A percentile compares a stretch with the other conserved stretches of the same genome.
Evolutionary conservation across 37 sponge, comb jelly and placozoan species (phyloP).

Genomic region (Geodia barretti): DNA sequence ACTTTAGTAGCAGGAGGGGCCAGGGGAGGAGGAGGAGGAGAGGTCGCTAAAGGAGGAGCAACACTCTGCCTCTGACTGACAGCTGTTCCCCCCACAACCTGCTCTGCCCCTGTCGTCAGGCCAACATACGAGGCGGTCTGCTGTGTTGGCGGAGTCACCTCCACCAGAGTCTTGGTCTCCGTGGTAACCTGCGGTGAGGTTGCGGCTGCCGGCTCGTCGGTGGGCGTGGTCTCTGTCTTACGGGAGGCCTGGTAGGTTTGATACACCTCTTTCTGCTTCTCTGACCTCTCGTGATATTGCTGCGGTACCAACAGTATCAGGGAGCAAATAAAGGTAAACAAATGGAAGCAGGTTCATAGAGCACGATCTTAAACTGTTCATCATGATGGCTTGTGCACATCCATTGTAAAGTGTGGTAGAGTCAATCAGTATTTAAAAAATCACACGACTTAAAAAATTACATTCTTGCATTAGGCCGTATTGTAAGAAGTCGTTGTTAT

Average conservation of each 20-base stretch:
- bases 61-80: too few relatives aligned
- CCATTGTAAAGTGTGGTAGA: too few relatives aligned
- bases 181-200: neutral
- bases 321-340: neutral
- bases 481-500: too few relatives aligned
- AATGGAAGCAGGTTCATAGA: slow-evolving; percentile 4
- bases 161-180: neutral
- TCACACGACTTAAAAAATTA: too few relatives aligned
- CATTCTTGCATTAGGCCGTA: too few relatives aligned
- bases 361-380: too few relatives aligned
- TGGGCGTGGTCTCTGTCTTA: neutral
- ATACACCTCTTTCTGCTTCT: slow-evolving; percentile 26
- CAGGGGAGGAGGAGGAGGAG: too few relatives aligned
- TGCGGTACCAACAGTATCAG: neutral
- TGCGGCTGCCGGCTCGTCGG: neutral
- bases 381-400: too few relatives aligned
- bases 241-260: neutral
- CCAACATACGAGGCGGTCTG: neutral
- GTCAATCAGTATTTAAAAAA: too few relatives aligned
- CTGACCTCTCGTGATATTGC: slow-evolving; percentile 30
- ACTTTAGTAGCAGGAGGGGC: too few relatives aligned
- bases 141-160: neutral
- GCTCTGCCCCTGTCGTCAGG: neutral
- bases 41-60: too few relatives aligned
- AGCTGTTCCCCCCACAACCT: neutral